Percentiles rank a stretch among this genome's conserved stretches.
Conservation (phyloP, 1,140 invertebrate genomes). For the Centruroides vittatus region DNA sequence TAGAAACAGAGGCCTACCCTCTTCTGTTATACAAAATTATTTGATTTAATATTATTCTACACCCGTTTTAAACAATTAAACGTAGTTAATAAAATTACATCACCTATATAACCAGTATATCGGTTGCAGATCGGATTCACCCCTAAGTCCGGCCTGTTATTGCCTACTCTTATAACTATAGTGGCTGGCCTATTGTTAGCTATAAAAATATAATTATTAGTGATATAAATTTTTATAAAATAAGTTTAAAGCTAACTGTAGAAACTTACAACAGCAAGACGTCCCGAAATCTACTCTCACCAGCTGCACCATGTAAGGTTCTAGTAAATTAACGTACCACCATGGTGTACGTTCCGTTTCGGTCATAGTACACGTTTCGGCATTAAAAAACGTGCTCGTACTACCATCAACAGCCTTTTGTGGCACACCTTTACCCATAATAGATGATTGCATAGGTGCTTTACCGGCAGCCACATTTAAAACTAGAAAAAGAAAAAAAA, state of each 20-base stretch:
- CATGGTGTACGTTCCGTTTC: slow-evolving; percentile 63
- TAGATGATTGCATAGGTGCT: slow-evolving; percentile 81
- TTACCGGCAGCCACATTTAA: slow-evolving; percentile 90
- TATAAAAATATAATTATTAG: slow-evolving; percentile 11
- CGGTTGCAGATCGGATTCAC: slow-evolving; percentile 86
- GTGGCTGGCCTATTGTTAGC: slow-evolving; percentile 49
- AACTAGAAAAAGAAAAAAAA: slow-evolving; percentile 45
- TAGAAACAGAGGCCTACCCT: slow-evolving; percentile 77
- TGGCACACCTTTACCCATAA: slow-evolving; percentile 62
- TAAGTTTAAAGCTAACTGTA: no score
- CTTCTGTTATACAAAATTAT: slow-evolving; percentile 40
- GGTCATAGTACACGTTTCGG: slow-evolving; percentile 69
- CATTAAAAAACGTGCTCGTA: slow-evolving; percentile 61
- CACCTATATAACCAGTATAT: slow-evolving; percentile 36
- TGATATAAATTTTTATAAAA: not conserved
- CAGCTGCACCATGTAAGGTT: slow-evolving; percentile 87
- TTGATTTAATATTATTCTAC: not conserved
- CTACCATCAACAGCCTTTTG: slow-evolving; percentile 84
- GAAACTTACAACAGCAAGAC: slow-evolving; percentile 60
- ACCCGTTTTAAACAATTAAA: not conserved
- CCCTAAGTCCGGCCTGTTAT: slow-evolving; percentile 82
- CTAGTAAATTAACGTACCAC: slow-evolving; percentile 92
- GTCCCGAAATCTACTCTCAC: slow-evolving; percentile 84
- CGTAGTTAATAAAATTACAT: not conserved
- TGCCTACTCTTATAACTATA: slow-evolving; percentile 78